phyloP scores from a whole-genome alignment of 2,888 invertebrate genomes.

The Acronicta psi region DNA sequence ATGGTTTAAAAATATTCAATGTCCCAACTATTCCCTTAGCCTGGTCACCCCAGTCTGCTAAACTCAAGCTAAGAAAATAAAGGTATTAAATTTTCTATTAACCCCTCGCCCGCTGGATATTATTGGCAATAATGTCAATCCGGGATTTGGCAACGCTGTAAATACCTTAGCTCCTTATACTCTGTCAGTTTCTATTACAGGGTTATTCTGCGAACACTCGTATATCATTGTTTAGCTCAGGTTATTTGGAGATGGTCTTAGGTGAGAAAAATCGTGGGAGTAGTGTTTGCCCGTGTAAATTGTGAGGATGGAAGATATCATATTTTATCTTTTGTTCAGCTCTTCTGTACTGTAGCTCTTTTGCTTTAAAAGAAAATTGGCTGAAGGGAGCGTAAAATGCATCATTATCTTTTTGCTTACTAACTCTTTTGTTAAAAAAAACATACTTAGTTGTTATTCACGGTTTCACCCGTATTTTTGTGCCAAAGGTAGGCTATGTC shows the following conservation, averaged over 20 bases:
- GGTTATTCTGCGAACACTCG: conserved; percentile 17
- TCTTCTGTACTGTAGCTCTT: no score
- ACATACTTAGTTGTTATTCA: no score
- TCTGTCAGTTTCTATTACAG: conserved; percentile 45
- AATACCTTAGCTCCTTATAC: conserved; percentile 38
- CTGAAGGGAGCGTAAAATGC: background rate
- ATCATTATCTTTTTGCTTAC: no score
- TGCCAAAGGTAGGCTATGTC: no score
- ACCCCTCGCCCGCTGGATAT: conserved; percentile 55
- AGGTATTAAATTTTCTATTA: conserved; percentile 73
- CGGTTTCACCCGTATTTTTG: no score
- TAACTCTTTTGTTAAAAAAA: no score
- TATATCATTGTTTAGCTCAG: conserved; percentile 20
- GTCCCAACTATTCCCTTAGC: background rate
- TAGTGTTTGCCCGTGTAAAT: conserved; percentile 2
- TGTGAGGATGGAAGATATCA: background rate
- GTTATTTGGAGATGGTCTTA: conserved; percentile 11
- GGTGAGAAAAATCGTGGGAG: background rate
- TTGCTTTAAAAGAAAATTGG: background rate
- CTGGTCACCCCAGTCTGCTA: conserved; percentile 54
- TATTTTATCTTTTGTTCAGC: background rate
- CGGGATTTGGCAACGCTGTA: conserved; percentile 53
- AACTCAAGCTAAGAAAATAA: conserved; percentile 64
- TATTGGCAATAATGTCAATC: conserved; percentile 65
- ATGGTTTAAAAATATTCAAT: background rate